Percentiles rank a stretch among this genome's conserved stretches.
Evolutionary conservation across 2,113 vertebrate species (phyloP).

Genomic region (Chelonoidis abingdonii): DNA sequence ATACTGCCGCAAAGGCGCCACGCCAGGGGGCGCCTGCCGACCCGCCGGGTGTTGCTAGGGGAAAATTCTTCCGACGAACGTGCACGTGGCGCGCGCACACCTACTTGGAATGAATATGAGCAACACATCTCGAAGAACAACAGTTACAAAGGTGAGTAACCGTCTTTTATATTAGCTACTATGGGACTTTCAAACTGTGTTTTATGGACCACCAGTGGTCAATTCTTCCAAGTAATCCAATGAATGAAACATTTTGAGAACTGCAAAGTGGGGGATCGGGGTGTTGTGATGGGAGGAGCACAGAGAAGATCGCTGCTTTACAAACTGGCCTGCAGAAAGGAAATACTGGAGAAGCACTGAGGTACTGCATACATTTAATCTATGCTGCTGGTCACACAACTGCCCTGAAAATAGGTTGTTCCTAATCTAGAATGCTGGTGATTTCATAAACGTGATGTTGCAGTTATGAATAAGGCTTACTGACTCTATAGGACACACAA

Average conservation of each 20-base stretch:
- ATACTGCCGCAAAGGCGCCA: too few species aligned
- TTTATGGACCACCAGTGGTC: background rate
- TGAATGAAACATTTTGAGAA: background rate
- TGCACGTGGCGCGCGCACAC: too few species aligned
- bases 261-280: background rate
- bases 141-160: too few species aligned
- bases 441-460: background rate
- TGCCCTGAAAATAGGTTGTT: background rate
- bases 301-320: fast-evolving
- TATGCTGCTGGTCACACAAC: background rate
- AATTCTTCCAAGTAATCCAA: background rate
- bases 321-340: background rate
- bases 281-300: background rate
- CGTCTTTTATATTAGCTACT: too few species aligned
- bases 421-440: background rate
- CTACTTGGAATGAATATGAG: too few species aligned
- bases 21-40: too few species aligned
- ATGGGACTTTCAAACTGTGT: too few species aligned
- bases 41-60: too few species aligned
- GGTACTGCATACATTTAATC: fast-evolving
- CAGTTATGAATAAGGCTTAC: background rate
- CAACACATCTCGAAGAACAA: too few species aligned
- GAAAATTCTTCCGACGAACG: too few species aligned
- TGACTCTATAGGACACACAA: background rate
- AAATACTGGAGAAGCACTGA: background rate